Evolutionary conservation across 2,888 invertebrate genomes (phyloP).

Genomic region (Stenurella melanura): DNA sequence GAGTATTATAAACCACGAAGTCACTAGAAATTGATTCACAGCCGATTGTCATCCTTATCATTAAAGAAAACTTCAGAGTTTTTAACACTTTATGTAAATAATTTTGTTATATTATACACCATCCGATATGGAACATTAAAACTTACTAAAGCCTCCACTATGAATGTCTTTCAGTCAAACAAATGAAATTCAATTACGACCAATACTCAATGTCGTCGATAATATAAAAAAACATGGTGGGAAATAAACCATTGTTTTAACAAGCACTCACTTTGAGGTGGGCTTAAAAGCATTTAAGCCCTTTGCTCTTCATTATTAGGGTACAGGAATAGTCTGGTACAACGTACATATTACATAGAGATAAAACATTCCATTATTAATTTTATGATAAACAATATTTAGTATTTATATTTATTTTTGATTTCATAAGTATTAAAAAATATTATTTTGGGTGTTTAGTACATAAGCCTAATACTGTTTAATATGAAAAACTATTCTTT

Average conservation of each 20-base stretch:
- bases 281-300: neutral
- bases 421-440: too few relatives aligned
- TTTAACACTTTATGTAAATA: neutral
- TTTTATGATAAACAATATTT: too few relatives aligned
- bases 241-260: constrained; percentile 36
- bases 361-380: too few relatives aligned
- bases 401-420: too few relatives aligned
- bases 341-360: too few relatives aligned
- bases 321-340: neutral
- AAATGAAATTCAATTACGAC: constrained; percentile 28
- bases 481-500: too few relatives aligned
- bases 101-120: neutral
- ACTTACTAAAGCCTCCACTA: neutral
- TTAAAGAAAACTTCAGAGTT: too few relatives aligned
- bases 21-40: too few relatives aligned
- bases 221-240: constrained; percentile 35
- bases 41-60: too few relatives aligned
- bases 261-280: neutral
- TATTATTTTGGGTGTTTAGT: too few relatives aligned
- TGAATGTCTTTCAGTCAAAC: constrained; percentile 7
- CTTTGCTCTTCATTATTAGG: neutral
- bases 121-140: neutral
- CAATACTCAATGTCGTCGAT: constrained; percentile 37
- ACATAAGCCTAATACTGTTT: too few relatives aligned
- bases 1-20: too few relatives aligned